phyloP scores from a whole-genome alignment of 2,113 vertebrate genomes.

The Suricata suricatta region DNA sequence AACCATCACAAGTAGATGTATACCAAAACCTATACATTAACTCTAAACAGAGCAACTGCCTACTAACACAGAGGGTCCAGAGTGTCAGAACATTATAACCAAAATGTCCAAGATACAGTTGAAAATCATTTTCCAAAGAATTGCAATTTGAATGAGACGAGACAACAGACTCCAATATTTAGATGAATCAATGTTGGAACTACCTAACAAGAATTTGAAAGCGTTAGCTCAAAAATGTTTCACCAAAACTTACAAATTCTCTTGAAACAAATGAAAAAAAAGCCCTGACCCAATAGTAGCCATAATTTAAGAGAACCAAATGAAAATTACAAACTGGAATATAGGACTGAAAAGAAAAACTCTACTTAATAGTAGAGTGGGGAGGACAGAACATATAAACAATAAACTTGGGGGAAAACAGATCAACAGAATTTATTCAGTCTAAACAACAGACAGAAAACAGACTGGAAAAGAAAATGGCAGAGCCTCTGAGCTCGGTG shows the following conservation, averaged over 20 bases:
- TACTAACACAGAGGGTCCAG: not conserved
- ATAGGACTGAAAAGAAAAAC: not conserved
- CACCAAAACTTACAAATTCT: not conserved
- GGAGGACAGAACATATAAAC: not conserved
- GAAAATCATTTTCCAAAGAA: not conserved
- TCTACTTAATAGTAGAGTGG: not conserved
- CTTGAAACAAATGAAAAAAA: not conserved
- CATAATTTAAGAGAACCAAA: not conserved
- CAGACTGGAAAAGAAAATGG: not conserved
- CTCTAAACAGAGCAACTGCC: not conserved
- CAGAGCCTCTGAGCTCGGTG: not conserved
- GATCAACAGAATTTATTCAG: not conserved
- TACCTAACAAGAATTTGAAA: not conserved
- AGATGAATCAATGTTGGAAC: not conserved
- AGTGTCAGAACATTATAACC: not conserved
- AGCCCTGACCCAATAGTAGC: not conserved
- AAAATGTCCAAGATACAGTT: not conserved
- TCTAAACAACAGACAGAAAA: not conserved
- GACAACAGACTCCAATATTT: not conserved
- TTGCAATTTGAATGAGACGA: conserved; percentile 4
- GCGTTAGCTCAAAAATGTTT: not conserved
- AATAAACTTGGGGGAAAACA: not conserved
- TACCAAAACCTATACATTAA: not conserved
- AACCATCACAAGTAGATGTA: not conserved
- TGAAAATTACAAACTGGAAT: conserved; percentile 14